Conservation (phyloP, 2,888 invertebrate genomes). For the Drosophila nr. medialis region DNA sequence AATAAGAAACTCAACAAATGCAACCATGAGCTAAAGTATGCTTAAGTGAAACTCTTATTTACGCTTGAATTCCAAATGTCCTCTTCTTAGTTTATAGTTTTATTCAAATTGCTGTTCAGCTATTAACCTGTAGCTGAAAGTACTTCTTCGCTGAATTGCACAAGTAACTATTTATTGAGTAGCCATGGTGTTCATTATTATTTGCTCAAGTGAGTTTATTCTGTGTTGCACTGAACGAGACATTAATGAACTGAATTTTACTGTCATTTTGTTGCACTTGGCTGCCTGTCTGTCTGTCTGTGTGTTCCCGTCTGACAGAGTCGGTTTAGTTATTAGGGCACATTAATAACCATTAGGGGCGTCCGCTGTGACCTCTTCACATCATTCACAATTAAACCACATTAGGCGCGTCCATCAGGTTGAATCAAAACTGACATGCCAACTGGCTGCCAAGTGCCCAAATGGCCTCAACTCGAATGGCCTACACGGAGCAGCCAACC, state of each 20-base stretch:
- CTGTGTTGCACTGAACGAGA: constrained; percentile 2
- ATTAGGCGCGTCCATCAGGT: constrained; percentile 72
- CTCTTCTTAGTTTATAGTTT: background rate
- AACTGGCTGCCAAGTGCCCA: constrained; percentile 43
- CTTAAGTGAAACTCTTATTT: background rate
- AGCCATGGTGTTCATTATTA: background rate
- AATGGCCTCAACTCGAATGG: constrained; percentile 31
- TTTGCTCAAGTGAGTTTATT: background rate
- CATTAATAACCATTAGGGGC: constrained; percentile 64
- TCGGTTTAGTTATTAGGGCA: constrained; percentile 45
- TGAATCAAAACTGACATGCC: constrained; percentile 77
- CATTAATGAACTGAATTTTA: constrained; percentile 25
- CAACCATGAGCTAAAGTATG: background rate
- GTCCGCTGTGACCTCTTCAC: constrained; percentile 46
- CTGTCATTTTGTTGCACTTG: constrained; percentile 24
- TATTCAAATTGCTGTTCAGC: background rate
- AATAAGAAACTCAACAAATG: background rate
- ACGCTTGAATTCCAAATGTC: background rate
- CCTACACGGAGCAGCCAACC: constrained; percentile 28
- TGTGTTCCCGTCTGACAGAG: background rate
- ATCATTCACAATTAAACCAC: constrained; percentile 77
- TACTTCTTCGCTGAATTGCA: background rate
- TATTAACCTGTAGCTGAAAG: background rate
- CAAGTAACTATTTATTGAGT: background rate
- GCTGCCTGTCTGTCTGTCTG: background rate